phyloP scores from a whole-genome alignment of 1,140 invertebrate genomes.

The Drosophila ogumai region DNA sequence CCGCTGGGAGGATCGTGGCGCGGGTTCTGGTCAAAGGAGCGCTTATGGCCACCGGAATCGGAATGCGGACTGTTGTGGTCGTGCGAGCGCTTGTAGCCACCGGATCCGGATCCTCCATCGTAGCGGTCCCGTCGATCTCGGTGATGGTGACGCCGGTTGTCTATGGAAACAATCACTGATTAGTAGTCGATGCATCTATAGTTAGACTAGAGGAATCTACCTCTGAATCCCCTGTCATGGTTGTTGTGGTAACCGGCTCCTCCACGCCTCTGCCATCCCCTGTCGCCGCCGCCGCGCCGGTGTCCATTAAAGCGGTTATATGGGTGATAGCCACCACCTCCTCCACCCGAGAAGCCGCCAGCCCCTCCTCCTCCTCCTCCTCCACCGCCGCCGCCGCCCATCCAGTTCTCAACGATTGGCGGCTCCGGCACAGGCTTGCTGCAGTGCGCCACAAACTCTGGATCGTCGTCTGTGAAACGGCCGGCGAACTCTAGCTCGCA shows the following conservation, averaged over 20 bases:
- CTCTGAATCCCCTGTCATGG: constrained; percentile 43
- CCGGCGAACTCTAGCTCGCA: constrained; percentile 86
- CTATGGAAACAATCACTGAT: constrained; percentile 10
- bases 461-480: constrained; percentile 86
- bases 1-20: constrained; percentile 27
- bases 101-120: constrained; percentile 15
- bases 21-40: constrained; percentile 31
- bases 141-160: constrained; percentile 50
- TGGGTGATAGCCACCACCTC: constrained; percentile 30
- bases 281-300: constrained; percentile 56
- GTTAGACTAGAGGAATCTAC: constrained; percentile 1
- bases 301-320: constrained; percentile 65
- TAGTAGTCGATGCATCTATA: too few relatives aligned
- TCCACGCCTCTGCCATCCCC: constrained; percentile 57
- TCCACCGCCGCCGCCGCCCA: constrained; percentile 49
- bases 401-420: constrained; percentile 86
- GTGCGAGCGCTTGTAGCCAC: constrained; percentile 21
- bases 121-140: constrained; percentile 21
- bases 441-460: constrained; percentile 85
- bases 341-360: constrained; percentile 11
- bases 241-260: constrained; percentile 53
- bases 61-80: constrained; percentile 38
- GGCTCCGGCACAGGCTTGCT: constrained; percentile 78
- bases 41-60: constrained; percentile 25
- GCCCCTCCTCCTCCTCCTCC: constrained; percentile 16